Evolutionary conservation across 35 echinoderm and acorn worm genomes (phyloP).

Genomic region (Anneissia japonica): DNA sequence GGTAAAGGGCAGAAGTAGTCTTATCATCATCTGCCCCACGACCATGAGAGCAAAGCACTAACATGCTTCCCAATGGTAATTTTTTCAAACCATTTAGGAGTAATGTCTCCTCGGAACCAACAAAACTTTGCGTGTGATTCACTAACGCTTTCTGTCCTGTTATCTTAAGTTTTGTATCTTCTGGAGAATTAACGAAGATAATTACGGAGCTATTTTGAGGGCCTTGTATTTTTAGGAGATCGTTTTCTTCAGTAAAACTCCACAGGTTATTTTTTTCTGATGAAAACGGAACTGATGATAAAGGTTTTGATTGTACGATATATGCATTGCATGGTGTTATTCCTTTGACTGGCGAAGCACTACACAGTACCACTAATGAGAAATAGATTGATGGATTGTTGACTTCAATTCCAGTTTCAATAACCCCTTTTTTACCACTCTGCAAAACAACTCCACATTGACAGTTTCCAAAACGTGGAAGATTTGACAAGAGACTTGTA

Average conservation of each 20-base stretch:
- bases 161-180: neutral
- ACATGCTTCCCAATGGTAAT: conserved; percentile 24
- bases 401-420: neutral
- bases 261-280: conserved; percentile 14
- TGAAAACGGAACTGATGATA: neutral
- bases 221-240: conserved; percentile 17
- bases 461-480: conserved; percentile 45
- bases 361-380: conserved; percentile 49
- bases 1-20: conserved; percentile 75
- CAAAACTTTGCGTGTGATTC: conserved; percentile 47
- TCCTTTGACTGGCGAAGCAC: conserved; percentile 30
- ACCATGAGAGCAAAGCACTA: conserved; percentile 71
- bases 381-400: neutral
- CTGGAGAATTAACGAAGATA: conserved; percentile 32
- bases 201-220: conserved; percentile 49
- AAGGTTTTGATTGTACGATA: conserved; percentile 21
- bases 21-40: conserved; percentile 42
- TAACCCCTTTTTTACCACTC: conserved; percentile 17
- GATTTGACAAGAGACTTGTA: conserved; percentile 53
- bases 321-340: conserved; percentile 22
- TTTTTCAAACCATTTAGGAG: conserved; percentile 16
- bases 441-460: conserved; percentile 29
- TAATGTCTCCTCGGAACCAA: conserved; percentile 38
- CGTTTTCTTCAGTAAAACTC: conserved; percentile 17
- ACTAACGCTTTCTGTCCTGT: conserved; percentile 10